Conservation (phyloP, 2,888 invertebrate genomes). For the Apotomis betuletana region DNA sequence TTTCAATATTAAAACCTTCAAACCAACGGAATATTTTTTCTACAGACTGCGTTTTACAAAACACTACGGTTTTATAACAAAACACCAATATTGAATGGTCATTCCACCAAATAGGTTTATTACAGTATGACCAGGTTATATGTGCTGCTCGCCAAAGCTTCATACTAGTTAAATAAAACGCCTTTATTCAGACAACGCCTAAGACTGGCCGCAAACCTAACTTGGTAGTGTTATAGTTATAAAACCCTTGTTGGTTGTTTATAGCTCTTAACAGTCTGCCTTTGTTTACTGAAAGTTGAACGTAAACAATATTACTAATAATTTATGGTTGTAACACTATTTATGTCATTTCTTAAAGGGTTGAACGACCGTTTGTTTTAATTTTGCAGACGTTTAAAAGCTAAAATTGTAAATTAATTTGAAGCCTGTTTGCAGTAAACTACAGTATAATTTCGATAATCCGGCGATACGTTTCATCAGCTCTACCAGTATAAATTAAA, state of each 20-base stretch:
- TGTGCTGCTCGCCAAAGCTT: neutral
- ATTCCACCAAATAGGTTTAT: conserved; percentile 40
- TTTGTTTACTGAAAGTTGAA: conserved; percentile 35
- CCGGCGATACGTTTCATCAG: no score
- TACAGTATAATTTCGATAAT: no score
- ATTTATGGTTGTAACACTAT: conserved; percentile 37
- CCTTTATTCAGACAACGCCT: neutral
- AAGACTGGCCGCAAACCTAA: conserved; percentile 1
- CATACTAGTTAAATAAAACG: neutral
- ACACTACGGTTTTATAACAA: conserved; percentile 20
- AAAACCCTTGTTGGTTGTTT: conserved; percentile 38
- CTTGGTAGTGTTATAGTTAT: conserved; percentile 28
- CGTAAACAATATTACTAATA: conserved; percentile 40
- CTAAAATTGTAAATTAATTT: conserved; percentile 1
- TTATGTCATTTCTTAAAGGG: conserved; percentile 30
- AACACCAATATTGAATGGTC: conserved; percentile 35
- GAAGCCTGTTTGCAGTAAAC: neutral
- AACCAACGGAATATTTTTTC: neutral
- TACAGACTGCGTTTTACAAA: conserved; percentile 5
- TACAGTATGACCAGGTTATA: conserved; percentile 13
- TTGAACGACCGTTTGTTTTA: conserved; percentile 24
- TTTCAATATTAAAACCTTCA: neutral
- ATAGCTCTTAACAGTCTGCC: conserved; percentile 36
- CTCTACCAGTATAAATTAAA: no score
- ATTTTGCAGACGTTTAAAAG: neutral